Percentiles rank a stretch among this genome's conserved stretches.
Evolutionary conservation across 2,888 invertebrate genomes (phyloP).

Genomic region (Leuctra nigra): DNA sequence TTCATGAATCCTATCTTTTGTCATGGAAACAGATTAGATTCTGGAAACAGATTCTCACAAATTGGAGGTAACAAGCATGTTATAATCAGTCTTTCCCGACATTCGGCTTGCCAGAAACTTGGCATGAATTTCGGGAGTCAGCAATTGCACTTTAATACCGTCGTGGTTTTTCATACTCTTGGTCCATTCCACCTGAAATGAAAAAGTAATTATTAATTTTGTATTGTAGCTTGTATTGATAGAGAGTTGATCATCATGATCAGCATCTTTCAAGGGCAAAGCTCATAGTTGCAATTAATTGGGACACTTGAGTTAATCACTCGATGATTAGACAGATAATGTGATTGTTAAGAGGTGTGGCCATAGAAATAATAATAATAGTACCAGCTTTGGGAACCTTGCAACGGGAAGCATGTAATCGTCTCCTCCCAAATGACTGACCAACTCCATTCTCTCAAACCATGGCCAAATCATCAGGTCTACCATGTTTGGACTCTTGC

Average conservation of each 20-base stretch:
- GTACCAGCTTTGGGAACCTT: slow-evolving; percentile 60
- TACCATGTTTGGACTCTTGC: slow-evolving; percentile 35
- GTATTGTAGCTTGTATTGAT: neutral
- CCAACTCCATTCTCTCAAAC: slow-evolving; percentile 35
- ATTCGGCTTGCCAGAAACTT: slow-evolving; percentile 60
- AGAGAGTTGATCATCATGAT: too few species aligned
- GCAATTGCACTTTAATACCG: slow-evolving; percentile 58
- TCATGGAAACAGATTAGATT: too few species aligned
- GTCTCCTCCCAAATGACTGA: slow-evolving; percentile 53
- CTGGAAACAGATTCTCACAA: too few species aligned
- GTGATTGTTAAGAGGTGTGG: too few species aligned
- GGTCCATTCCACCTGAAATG: slow-evolving; percentile 58
- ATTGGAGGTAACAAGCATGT: slow-evolving; percentile 35
- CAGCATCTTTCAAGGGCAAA: too few species aligned
- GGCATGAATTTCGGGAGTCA: slow-evolving; percentile 62
- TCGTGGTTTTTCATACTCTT: slow-evolving; percentile 61
- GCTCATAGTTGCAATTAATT: too few species aligned
- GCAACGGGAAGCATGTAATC: slow-evolving; percentile 57
- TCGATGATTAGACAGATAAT: too few species aligned
- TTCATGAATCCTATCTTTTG: too few species aligned
- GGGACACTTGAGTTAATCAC: too few species aligned
- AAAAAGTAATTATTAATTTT: neutral
- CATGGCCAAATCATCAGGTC: slow-evolving; percentile 39
- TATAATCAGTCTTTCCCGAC: slow-evolving; percentile 62
- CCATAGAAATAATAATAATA: too few species aligned